Base-by-base conservation (phyloP, 2,888 invertebrate species). In the Tipula unca region DNA sequence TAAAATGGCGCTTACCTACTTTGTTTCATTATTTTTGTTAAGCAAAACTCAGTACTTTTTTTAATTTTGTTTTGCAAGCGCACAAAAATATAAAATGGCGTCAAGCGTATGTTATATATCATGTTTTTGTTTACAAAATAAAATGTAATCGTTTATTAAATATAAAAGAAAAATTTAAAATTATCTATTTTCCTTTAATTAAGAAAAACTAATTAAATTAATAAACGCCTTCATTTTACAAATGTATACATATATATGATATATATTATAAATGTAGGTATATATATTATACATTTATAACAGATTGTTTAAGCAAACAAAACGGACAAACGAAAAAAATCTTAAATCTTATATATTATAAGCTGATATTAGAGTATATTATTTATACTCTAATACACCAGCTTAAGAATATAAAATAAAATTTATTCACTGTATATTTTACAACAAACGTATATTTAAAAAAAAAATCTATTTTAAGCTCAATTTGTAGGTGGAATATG, bases 391-490 rank as follows among this genome's bases (percentile, higher is more conserved):
- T 32, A 32, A 32, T 32, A 69, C 69, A 69, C 25, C 25, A 48
- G 69, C 69, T 69, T 69, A 69, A 69, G 69, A 69, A 25, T 69
- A 69, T 69, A 69, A 69, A 69, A 69, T 69, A 69, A 69, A 25
- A 69, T 69, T 69, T 69, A 69, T 69, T 69, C 69, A 69, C 69
- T 69, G 69, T 69, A 69, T 69, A 20, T 69, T 69, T 69, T 69
- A 69, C 69, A 69, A 69, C 69, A 25, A 69, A 10, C 69, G 69
- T 69, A 54, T 69, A 25, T 25, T 3, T 48, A 17, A 48, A 48
- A 48, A 48, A 48, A 69, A 69, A 69, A 69, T 69, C 69, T 69
- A 69, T 69, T 69, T 69, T 69, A 69, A 69, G 69, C 69, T 69
- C 25, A 69, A 69, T 69, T 69, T 69, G 69, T 69, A 69, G 69